Conservation (phyloP, 1,140 invertebrate species). For the Drosophila guanche region DNA sequence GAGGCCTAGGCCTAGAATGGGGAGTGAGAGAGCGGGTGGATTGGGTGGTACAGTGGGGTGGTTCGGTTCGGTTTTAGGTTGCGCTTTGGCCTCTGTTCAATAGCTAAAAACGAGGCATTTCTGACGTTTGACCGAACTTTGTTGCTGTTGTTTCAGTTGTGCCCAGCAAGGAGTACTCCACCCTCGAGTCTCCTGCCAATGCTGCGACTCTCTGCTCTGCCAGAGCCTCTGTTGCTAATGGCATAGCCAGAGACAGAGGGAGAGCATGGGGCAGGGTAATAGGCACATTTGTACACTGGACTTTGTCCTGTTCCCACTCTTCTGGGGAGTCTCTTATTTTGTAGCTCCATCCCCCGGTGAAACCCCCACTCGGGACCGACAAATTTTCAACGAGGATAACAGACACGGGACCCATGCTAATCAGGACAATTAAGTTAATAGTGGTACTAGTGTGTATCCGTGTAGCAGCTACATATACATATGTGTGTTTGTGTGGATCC, state of each 20-base stretch:
- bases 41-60: constrained; percentile 1
- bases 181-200: not conserved
- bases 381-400: constrained; percentile 37
- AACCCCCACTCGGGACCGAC: not conserved
- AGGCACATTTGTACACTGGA: constrained; percentile 40
- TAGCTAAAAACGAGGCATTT: constrained; percentile 55
- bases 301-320: not conserved
- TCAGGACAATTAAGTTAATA: constrained; percentile 53
- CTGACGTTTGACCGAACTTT: constrained; percentile 75
- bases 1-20: constrained; percentile 18
- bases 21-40: constrained; percentile 1
- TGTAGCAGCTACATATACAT: too few relatives aligned
- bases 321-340: constrained; percentile 37
- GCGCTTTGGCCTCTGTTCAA: constrained; percentile 49
- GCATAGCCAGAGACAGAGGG: constrained; percentile 6
- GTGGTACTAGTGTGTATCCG: not conserved
- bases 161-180: too few relatives aligned
- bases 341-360: constrained; percentile 21
- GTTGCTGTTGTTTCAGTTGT: constrained; percentile 55
- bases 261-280: constrained; percentile 28
- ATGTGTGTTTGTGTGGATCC: too few relatives aligned
- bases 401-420: constrained; percentile 35
- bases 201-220: constrained; percentile 7
- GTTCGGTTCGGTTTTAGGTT: constrained; percentile 17
- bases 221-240: constrained; percentile 46